Base-by-base conservation (phyloP, 2,797 vertebrate species). In the Odontamblyopus lacepedii region DNA sequence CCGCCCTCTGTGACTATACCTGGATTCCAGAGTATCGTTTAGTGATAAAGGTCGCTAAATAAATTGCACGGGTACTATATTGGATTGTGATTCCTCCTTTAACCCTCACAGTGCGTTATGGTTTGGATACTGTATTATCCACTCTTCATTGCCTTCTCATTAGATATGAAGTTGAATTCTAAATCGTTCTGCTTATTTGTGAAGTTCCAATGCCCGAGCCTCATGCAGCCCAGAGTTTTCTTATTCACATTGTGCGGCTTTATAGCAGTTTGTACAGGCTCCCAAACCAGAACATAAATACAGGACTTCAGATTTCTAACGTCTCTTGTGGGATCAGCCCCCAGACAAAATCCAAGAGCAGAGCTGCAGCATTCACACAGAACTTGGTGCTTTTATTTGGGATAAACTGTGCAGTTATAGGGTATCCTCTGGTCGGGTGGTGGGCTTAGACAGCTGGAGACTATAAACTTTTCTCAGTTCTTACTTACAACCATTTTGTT, bases 1-100 rank as follows among this genome's bases (percentile, higher is more conserved):
- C 83, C 88, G 13, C 82, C 87, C 83, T 83, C 79, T 77, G 89
- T 84, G 83, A 84, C 79, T 89, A 80, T 83, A 87, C 87, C 90
- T 90, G 84, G 80, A 91, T 78, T 88, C 81, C 76, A 84, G 64
- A 64, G 75, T 74, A 78, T 85, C 64, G 90, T 85, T 90, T 51
- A 76, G 66, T 81, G 86, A 91, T 88, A 90, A 90, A 74, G 51
- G 66, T 67, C 74, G 85, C 69, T 73, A 85, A 91, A 90, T 86
- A 81, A 90, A 90, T 85, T 83, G 81, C 74, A 73, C 69, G 79
- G 41, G 68, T 63, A 64, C 69, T 72, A 35, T 66, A 72, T 81
- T 84, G 60, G 61, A 80, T 71, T 82, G 63, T 68, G 50, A 70
- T n/a, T 74, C 27, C 78, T 74, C 69, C 32, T 26, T 23, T 63